Base-by-base conservation (phyloP, 2,113 vertebrate genomes). In the Tenebrosternarchus preto region DNA sequence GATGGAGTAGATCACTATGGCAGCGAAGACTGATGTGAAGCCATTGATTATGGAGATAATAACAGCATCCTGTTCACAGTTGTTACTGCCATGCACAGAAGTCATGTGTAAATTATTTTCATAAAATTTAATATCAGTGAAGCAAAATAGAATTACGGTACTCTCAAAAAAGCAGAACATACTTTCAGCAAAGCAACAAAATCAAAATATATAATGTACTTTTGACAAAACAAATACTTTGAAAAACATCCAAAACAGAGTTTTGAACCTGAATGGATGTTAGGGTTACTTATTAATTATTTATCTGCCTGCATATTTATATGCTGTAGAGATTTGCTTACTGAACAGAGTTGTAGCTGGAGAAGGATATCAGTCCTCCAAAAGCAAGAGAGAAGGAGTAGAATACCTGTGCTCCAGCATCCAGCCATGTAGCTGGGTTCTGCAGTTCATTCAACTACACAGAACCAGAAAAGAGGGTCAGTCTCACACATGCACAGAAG, bases 321-420 rank as follows among this genome's bases (percentile, higher is more conserved):
- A 25, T 76, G n/a, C 31, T 53, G 7, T 17, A 0, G 22, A 33
- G 1, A 11, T 46, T n/a, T 36, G 97, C 98, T 96, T 90, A 99
- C 98, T 97, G 96, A 55, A 99, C 24, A 1, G 97, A 94, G 88
- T 99, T 99, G 90, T 99, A 99, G 89, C 98, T 99, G 88, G 98
- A 99, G 89, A 99, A 99, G 16, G 98, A 97, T 87, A 99, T 98
- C 82, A 99, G 96, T 5, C 97, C 96, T 53, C 98, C 98, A 1
- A 97, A 98, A 15, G 97, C 98, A 88, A 99, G 36, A 0, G 97
- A 98, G 89, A 99, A 99, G 27, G 97, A 99, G 68, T 93, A 99
- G 88, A 99, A 96, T 46, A 99, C 98, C 78, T 99, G 97, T 6
- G 97, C 94, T 0, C 98, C 98, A 0, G 98, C 98, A 0, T 99